Conservation (phyloP, 1,140 invertebrate genomes). For the Chelonus insularis region DNA sequence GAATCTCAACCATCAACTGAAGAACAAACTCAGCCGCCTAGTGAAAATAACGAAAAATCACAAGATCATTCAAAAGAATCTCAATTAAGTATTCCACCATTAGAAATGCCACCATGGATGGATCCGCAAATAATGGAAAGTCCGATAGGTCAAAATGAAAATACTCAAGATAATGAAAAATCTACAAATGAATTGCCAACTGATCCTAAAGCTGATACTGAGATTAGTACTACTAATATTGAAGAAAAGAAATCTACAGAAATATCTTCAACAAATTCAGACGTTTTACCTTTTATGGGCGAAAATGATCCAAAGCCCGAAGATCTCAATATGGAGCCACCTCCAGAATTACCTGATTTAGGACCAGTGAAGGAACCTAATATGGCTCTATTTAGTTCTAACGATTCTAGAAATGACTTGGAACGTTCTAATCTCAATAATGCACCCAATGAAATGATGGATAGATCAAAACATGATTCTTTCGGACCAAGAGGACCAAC, state of each 20-base stretch:
- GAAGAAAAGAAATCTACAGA: not conserved
- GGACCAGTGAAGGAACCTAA: conserved; percentile 35
- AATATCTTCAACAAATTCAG: conserved; percentile 30
- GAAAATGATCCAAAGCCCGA: conserved; percentile 53
- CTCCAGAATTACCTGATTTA: conserved; percentile 52
- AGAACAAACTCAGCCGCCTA: not conserved
- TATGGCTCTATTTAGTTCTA: conserved; percentile 5
- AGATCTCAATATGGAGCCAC: conserved; percentile 55
- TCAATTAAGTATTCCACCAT: conserved; percentile 26
- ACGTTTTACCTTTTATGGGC: conserved; percentile 52
- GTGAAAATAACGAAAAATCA: not conserved
- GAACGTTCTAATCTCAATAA: not conserved
- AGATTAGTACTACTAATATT: not conserved
- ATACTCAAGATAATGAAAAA: not conserved
- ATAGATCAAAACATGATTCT: not conserved
- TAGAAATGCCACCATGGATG: conserved; percentile 43
- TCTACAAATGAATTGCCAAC: not conserved
- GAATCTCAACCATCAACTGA: not conserved
- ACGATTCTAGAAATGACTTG: not conserved
- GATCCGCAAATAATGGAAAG: conserved; percentile 11
- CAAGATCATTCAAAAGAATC: not conserved
- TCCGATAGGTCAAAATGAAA: not conserved
- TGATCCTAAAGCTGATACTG: not conserved
- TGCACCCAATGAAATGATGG: not conserved
- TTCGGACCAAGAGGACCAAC: conserved; percentile 21